Conservation (phyloP, 2,113 vertebrate species). For the Reinhardtius hippoglossoides region DNA sequence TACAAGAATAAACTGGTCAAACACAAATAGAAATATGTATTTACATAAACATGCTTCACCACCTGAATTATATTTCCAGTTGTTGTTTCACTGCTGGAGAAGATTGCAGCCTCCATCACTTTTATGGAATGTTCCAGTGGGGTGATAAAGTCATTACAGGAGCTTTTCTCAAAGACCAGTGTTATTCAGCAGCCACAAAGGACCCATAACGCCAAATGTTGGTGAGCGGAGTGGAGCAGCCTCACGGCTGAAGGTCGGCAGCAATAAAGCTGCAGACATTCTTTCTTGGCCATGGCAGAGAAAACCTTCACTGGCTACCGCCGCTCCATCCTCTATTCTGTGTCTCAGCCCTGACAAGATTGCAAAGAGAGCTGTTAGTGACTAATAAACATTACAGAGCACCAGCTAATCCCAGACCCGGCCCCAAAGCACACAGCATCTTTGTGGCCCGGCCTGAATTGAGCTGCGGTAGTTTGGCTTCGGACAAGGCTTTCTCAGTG, state of each 20-base stretch:
- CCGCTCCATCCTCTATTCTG: slow-evolving; percentile 14
- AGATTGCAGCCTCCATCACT: slow-evolving; percentile 3
- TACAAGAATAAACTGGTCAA: not conserved
- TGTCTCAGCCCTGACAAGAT: slow-evolving; percentile 52
- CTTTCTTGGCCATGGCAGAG: slow-evolving; percentile 15
- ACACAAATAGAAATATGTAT: not conserved
- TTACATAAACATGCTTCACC: not conserved
- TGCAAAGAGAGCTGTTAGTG: slow-evolving; percentile 52
- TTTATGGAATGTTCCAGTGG: slow-evolving; percentile 1
- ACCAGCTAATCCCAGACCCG: slow-evolving; percentile 25
- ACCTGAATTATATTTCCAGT: not conserved
- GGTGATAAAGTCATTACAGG: slow-evolving; percentile 16
- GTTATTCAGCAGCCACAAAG: slow-evolving; percentile 4
- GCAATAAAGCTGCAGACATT: slow-evolving; percentile 29
- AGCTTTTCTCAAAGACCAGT: not conserved
- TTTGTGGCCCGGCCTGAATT: slow-evolving; percentile 65
- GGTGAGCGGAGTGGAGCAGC: not conserved
- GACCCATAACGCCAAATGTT: slow-evolving; percentile 1
- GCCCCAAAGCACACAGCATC: slow-evolving; percentile 54
- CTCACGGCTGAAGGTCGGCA: slow-evolving; percentile 18
- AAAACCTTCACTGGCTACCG: not conserved
- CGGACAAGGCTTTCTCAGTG: slow-evolving; percentile 55
- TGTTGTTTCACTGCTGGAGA: not conserved
- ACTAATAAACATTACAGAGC: slow-evolving; percentile 47
- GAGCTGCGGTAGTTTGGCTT: slow-evolving; percentile 60